A percentile compares a stretch with the other conserved stretches of the same genome.
Evolutionary conservation across 2,888 invertebrate species (phyloP).

Genomic region (Cylindroiulus punctatus): DNA sequence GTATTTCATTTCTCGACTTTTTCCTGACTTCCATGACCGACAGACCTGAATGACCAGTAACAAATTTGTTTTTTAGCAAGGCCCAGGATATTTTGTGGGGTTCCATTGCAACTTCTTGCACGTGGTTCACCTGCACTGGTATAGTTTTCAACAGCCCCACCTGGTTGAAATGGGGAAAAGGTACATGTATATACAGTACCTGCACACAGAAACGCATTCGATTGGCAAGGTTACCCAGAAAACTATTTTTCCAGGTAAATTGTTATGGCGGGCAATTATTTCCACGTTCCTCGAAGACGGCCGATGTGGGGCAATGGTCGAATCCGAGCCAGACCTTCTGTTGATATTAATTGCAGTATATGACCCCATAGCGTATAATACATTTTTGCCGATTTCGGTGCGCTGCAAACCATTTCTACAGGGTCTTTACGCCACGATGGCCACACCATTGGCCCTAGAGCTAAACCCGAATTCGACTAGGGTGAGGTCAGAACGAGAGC

Average conservation of each 20-base stretch:
- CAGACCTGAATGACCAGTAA: too few relatives aligned
- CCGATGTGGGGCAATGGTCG: constrained; percentile 9
- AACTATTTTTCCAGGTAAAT: neutral
- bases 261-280: constrained; percentile 3
- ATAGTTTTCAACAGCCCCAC: neutral
- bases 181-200: neutral
- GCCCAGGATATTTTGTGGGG: too few relatives aligned
- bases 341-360: constrained; percentile 42
- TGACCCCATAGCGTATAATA: constrained; percentile 28
- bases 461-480: neutral
- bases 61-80: too few relatives aligned
- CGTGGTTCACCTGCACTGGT: neutral
- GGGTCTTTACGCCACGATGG: constrained; percentile 4
- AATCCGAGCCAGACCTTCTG: constrained; percentile 6
- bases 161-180: neutral
- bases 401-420: neutral
- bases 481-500: constrained; percentile 34
- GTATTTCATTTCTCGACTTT: too few relatives aligned
- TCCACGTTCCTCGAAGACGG: neutral
- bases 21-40: too few relatives aligned
- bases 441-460: constrained; percentile 42
- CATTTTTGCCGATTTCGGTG: constrained; percentile 16
- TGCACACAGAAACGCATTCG: neutral
- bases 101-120: too few relatives aligned
- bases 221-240: constrained; percentile 1